Base-by-base conservation (phyloP, 1,140 invertebrate genomes). In the Aleiodes sp. region DNA sequence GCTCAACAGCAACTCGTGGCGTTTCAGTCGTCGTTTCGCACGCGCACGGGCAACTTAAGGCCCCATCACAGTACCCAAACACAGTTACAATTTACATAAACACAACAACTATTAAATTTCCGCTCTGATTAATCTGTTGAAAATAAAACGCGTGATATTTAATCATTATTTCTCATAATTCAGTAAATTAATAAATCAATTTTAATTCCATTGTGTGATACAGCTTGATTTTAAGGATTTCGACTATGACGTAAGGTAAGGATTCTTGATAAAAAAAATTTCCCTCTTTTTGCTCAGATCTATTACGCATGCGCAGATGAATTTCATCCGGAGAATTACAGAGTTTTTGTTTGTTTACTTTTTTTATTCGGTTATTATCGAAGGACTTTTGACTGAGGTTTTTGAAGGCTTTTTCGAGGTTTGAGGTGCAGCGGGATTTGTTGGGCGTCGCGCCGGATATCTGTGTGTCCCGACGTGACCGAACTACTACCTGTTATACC, bases 401-500 rank as follows among this genome's bases (percentile, higher is more conserved):
- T n/a, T n/a, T n/a, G n/a, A n/a, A n/a, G n/a, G n/a, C n/a, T n/a
- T n/a, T n/a, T n/a, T n/a, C n/a, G n/a, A n/a, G n/a, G n/a, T n/a
- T n/a, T n/a, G 41, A 2, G 16, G 41, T 1, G 14, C 2, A 19
- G 41, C 6, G 16, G 21, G 46, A 24, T 21, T n/a, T n/a, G n/a
- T n/a, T n/a, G n/a, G n/a, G n/a, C n/a, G n/a, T n/a, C n/a, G n/a
- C n/a, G n/a, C n/a, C n/a, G n/a, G n/a, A n/a, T n/a, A n/a, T n/a
- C 12, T 52, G 19, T 21, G 46, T 21, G 46, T 52, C 46, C 9
- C 46, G 19, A 52, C 46, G 46, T 52, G 46, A 52, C 46, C 2
- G 19, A 21, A 52, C 21, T 70, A 69, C 72, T 73, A 73, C 72
- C 72, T 73, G 72, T 73, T 71, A 69, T 64, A 21, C 61, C 35